Percentiles rank a stretch among this genome's conserved stretches.
phyloP scores from a whole-genome alignment of 2,888 invertebrate species.

The Laspeyria flexula region DNA sequence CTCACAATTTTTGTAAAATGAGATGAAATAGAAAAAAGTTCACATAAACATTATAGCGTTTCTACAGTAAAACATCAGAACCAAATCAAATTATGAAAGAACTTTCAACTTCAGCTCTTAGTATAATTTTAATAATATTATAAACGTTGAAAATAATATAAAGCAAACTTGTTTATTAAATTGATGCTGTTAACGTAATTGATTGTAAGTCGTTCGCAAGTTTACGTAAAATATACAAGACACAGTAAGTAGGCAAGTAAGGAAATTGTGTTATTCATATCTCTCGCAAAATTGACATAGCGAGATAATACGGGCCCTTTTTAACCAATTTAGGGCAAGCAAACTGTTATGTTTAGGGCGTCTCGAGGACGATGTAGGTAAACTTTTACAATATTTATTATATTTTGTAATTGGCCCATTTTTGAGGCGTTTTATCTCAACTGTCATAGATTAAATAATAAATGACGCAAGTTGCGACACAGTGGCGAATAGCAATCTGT shows the following conservation, averaged over 20 bases:
- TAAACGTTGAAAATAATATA: slow-evolving; percentile 15
- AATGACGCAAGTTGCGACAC: slow-evolving; percentile 61
- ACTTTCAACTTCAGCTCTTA: slow-evolving; percentile 10
- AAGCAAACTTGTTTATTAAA: slow-evolving; percentile 24
- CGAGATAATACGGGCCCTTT: slow-evolving; percentile 74
- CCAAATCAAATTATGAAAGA: too few species aligned
- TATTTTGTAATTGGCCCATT: slow-evolving; percentile 82
- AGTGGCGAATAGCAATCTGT: slow-evolving; percentile 45
- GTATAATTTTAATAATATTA: not conserved
- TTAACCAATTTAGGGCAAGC: slow-evolving; percentile 68
- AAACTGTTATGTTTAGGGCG: slow-evolving; percentile 78
- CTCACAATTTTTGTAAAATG: too few species aligned
- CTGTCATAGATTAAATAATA: slow-evolving; percentile 68
- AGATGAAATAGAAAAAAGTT: too few species aligned
- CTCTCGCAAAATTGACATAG: slow-evolving; percentile 67
- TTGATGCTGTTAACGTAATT: slow-evolving; percentile 10
- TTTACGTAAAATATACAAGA: slow-evolving; percentile 20
- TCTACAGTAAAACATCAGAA: too few species aligned
- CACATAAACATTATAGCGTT: too few species aligned
- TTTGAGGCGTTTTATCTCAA: slow-evolving; percentile 58
- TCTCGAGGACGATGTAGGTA: slow-evolving; percentile 59
- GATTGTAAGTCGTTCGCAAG: slow-evolving; percentile 8
- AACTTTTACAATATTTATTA: slow-evolving; percentile 79
- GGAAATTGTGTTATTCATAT: slow-evolving; percentile 45
- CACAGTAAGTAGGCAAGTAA: slow-evolving; percentile 17